Evolutionary conservation across 2,888 invertebrate species (phyloP).

Genomic region (Orthosia cruda): DNA sequence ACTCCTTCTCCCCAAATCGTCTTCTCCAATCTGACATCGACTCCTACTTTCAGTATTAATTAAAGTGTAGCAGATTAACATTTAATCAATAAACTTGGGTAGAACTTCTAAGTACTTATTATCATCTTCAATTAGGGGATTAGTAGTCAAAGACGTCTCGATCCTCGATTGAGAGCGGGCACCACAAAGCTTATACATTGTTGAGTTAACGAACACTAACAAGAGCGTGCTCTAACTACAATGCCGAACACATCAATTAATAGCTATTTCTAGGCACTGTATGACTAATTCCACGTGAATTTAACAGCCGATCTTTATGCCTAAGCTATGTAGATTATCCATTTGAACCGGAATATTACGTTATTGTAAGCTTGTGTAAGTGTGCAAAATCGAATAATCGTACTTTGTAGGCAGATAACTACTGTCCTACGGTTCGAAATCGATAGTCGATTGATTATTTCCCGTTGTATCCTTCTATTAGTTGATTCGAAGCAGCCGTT

Average conservation of each 20-base stretch:
- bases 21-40: constrained; percentile 20
- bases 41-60: constrained; percentile 49
- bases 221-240: constrained; percentile 78
- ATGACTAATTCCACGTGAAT: constrained; percentile 62
- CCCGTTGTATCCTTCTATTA: constrained; percentile 45
- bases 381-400: constrained; percentile 60
- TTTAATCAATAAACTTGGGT: constrained; percentile 59
- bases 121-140: constrained; percentile 67
- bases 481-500: constrained; percentile 30
- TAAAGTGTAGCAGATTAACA: constrained; percentile 52
- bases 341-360: constrained; percentile 50
- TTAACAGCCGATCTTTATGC: constrained; percentile 57
- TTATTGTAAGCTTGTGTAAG: constrained; percentile 44
- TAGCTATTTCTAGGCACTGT: constrained; percentile 60
- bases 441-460: constrained; percentile 38
- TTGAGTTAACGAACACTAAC: constrained; percentile 71
- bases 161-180: constrained; percentile 52
- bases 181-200: constrained; percentile 64
- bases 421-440: constrained; percentile 40
- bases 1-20: neutral
- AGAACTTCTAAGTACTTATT: constrained; percentile 58
- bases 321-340: constrained; percentile 50
- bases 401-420: constrained; percentile 56
- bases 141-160: constrained; percentile 57
- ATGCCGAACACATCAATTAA: constrained; percentile 70